phyloP scores from a whole-genome alignment of 2,797 vertebrate genomes.

The Petrocephalus schoutedeni region DNA sequence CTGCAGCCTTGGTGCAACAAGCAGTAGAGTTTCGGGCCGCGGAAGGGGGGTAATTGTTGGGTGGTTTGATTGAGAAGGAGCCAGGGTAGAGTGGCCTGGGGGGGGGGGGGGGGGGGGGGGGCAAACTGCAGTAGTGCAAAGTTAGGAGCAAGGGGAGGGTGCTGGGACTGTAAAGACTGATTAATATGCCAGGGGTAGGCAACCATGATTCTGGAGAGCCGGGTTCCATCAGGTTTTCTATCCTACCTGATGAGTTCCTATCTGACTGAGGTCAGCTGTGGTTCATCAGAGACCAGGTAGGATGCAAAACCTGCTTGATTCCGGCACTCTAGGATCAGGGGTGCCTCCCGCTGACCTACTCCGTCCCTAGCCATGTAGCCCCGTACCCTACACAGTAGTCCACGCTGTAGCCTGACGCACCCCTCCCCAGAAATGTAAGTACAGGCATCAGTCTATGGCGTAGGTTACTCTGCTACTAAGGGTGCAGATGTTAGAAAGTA shows the following conservation, averaged over 20 bases:
- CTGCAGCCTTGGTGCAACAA: slow-evolving; percentile 37
- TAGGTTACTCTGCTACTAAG: not conserved
- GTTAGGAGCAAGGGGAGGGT: not conserved
- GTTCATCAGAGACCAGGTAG: not conserved
- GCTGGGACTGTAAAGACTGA: not conserved
- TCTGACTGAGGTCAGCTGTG: not conserved
- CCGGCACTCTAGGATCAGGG: not conserved
- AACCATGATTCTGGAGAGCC: not conserved
- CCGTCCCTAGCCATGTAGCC: not conserved
- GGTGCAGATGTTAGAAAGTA: not conserved
- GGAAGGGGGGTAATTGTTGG: slow-evolving; percentile 2
- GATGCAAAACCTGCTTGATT: not conserved
- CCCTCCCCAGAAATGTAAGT: not conserved
- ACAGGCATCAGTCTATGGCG: not conserved
- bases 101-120: not conserved
- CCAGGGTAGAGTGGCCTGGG: not conserved
- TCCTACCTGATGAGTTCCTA: not conserved
- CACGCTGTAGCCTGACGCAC: not conserved
- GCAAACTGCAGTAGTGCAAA: not conserved
- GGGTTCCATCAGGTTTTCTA: not conserved
- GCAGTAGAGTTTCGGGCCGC: slow-evolving; percentile 45
- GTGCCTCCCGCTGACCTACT: not conserved
- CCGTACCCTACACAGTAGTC: not conserved
- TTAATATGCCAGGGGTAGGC: not conserved
- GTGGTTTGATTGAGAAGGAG: slow-evolving; percentile 9